phyloP scores from a whole-genome alignment of 2,113 vertebrate species.

The Lynx canadensis region DNA sequence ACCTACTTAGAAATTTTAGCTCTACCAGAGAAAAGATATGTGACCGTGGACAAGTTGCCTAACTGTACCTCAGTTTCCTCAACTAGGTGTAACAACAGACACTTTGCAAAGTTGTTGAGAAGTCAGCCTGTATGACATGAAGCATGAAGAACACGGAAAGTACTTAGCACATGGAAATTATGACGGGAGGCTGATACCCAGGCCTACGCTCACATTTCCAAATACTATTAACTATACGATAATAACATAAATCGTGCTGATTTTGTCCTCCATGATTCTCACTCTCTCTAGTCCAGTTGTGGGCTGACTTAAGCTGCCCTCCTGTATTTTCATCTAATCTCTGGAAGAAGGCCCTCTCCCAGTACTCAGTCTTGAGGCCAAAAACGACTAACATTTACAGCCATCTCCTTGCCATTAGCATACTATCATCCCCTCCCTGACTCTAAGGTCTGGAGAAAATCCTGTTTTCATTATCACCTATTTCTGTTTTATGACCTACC shows the following conservation, averaged over 20 bases:
- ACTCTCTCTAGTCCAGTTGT: neutral
- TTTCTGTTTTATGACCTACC: conserved; percentile 4
- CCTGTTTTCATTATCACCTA: neutral
- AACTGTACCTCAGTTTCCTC: neutral
- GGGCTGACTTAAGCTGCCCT: neutral
- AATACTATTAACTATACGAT: neutral
- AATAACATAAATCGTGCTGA: neutral
- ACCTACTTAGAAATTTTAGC: conserved; percentile 7
- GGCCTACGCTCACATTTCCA: neutral
- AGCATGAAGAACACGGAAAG: neutral
- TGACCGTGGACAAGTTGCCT: neutral
- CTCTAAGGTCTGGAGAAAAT: conserved; percentile 22
- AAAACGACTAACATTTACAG: neutral
- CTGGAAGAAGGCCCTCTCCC: neutral
- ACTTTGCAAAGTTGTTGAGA: neutral
- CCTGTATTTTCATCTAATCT: neutral
- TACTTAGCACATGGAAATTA: neutral
- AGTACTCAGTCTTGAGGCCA: neutral
- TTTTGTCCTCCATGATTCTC: neutral
- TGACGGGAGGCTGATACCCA: neutral
- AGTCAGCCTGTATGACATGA: neutral
- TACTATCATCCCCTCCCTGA: neutral
- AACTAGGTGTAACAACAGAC: neutral
- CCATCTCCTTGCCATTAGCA: neutral
- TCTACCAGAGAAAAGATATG: neutral